phyloP scores from a whole-genome alignment of 2,113 vertebrate species.

The Camelus dromedarius region DNA sequence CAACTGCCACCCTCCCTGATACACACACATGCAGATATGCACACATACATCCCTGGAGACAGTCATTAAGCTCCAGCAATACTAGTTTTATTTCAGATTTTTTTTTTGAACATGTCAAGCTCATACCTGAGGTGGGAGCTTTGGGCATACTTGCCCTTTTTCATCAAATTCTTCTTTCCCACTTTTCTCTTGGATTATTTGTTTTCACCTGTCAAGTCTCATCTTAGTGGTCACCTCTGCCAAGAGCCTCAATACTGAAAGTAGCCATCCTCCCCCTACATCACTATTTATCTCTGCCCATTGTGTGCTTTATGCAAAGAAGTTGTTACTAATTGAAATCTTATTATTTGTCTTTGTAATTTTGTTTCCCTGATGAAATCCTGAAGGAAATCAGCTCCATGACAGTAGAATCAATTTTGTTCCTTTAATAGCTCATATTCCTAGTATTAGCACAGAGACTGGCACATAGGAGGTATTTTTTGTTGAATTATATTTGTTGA shows the following conservation, averaged over 20 bases:
- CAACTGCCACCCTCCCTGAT: neutral
- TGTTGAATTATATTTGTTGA: neutral
- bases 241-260: neutral
- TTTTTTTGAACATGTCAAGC: neutral
- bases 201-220: neutral
- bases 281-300: neutral
- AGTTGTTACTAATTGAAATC: neutral
- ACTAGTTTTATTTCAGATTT: conserved; percentile 3
- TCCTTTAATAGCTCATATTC: neutral
- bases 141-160: neutral
- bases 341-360: neutral
- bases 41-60: neutral
- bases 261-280: neutral
- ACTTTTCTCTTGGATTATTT: neutral
- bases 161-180: neutral
- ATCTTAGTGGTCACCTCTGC: neutral
- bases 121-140: neutral
- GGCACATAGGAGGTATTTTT: neutral
- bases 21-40: neutral
- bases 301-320: neutral
- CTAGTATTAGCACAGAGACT: neutral
- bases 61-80: neutral
- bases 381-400: neutral
- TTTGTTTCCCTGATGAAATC: neutral
- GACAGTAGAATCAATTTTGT: neutral